A percentile compares a stretch with the other conserved stretches of the same genome.
Conservation (phyloP, 2,888 invertebrate genomes). For the Stenodera caucasica region DNA sequence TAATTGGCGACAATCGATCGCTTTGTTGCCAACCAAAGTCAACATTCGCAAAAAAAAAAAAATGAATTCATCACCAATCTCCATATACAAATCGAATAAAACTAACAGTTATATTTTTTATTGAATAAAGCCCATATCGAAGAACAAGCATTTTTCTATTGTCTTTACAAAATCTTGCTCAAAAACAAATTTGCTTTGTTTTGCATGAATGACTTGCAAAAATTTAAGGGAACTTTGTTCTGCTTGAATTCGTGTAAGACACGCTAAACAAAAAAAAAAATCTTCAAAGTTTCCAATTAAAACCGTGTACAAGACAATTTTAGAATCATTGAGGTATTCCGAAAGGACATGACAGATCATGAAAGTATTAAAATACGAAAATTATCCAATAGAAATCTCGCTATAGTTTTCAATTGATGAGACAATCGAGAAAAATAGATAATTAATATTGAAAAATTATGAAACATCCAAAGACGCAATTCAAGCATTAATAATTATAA, state of each 20-base stretch:
- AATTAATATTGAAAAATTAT: no score
- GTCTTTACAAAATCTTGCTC: background rate
- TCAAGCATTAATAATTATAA: background rate
- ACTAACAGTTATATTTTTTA: background rate
- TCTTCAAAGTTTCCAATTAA: background rate
- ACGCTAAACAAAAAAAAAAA: background rate
- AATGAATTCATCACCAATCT: background rate
- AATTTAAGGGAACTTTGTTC: slow-evolving; percentile 4
- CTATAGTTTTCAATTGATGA: no score
- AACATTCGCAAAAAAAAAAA: background rate
- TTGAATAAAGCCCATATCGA: no score
- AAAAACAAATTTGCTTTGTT: background rate
- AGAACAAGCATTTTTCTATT: slow-evolving; percentile 6
- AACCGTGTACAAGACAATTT: background rate
- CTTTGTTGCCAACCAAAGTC: background rate
- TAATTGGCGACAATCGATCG: background rate
- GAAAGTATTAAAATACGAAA: no score
- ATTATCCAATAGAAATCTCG: no score
- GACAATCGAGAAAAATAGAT: no score
- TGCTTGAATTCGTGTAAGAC: background rate
- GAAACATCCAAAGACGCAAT: no score
- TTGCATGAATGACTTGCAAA: background rate
- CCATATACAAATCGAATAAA: background rate
- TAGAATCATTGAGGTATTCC: background rate
- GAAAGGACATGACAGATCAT: background rate